These are phyloP conservation scores for Ochotona princeps DNA, from an alignment of 2,113 vertebrate genomes.

Conservation along the genomic window DNA sequence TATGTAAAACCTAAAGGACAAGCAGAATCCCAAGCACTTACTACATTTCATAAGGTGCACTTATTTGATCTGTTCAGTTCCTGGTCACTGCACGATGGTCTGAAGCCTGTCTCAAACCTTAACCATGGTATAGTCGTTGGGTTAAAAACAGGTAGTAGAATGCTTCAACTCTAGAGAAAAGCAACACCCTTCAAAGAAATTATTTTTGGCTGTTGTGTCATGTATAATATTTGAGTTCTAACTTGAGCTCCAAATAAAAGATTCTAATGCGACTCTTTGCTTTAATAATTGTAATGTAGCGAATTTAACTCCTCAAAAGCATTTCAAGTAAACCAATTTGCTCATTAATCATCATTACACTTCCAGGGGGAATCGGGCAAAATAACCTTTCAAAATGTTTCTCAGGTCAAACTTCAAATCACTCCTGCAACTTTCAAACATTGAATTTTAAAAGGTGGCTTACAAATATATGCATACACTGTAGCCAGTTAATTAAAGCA, in stretches of 20 bases:
- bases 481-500: constrained; percentile 52
- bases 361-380: constrained; percentile 67
- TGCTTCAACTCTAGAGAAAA: not conserved
- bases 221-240: constrained; percentile 22
- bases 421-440: constrained; percentile 61
- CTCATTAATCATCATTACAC: constrained; percentile 76
- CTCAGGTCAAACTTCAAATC: constrained; percentile 72
- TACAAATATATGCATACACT: constrained; percentile 54
- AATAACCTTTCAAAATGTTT: constrained; percentile 70
- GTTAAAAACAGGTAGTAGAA: constrained; percentile 11
- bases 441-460: constrained; percentile 38
- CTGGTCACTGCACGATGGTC: not conserved
- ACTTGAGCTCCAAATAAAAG: constrained; percentile 42
- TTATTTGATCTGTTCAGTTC: constrained; percentile 49
- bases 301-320: constrained; percentile 61
- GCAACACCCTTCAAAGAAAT: constrained; percentile 23
- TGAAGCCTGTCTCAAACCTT: not conserved
- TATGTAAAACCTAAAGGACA: not conserved
- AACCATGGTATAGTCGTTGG: not conserved
- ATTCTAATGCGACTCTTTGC: constrained; percentile 21
- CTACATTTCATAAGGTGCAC: not conserved
- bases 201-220: constrained; percentile 4
- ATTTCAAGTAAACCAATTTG: constrained; percentile 66
- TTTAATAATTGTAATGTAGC: constrained; percentile 58
- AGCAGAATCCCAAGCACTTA: constrained; percentile 10